phyloP scores from a whole-genome alignment of 2,888 invertebrate genomes.

The Rugalucina vietnamica region DNA sequence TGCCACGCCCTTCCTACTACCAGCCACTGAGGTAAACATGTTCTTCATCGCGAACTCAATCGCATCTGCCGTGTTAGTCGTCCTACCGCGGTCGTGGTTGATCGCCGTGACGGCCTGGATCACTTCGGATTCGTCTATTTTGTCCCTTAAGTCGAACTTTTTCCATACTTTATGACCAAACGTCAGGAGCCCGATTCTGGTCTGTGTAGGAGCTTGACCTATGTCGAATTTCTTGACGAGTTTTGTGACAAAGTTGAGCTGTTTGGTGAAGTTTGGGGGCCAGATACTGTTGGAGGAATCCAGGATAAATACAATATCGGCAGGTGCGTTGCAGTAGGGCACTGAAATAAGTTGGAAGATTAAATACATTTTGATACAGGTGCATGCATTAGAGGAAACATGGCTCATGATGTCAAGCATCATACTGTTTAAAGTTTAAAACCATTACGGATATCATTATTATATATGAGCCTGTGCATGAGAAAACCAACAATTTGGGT shows the following conservation, averaged over 20 bases:
- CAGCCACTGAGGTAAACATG: constrained; percentile 64
- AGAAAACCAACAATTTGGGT: no score
- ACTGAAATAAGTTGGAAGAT: background rate
- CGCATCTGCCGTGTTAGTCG: constrained; percentile 74
- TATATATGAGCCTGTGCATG: no score
- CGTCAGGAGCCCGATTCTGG: constrained; percentile 70
- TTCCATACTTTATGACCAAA: constrained; percentile 67
- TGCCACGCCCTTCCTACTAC: constrained; percentile 64
- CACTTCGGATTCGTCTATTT: constrained; percentile 49
- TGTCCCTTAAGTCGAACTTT: constrained; percentile 67
- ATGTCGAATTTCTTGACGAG: constrained; percentile 71
- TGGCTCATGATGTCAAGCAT: no score
- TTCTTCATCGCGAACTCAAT: constrained; percentile 61
- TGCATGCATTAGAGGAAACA: no score
- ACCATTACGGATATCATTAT: no score
- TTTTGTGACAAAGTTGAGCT: constrained; percentile 69
- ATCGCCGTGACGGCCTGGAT: constrained; percentile 59
- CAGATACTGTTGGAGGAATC: constrained; percentile 78
- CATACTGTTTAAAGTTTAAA: no score
- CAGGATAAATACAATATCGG: constrained; percentile 73
- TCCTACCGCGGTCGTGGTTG: constrained; percentile 53
- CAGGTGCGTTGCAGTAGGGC: constrained; percentile 56
- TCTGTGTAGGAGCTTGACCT: constrained; percentile 60
- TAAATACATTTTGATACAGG: no score
- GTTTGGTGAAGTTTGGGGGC: constrained; percentile 72